A percentile compares a stretch with the other conserved stretches of the same genome.
Conservation (phyloP, 2,113 vertebrate genomes). For the Cephalopholis sonnerati region DNA sequence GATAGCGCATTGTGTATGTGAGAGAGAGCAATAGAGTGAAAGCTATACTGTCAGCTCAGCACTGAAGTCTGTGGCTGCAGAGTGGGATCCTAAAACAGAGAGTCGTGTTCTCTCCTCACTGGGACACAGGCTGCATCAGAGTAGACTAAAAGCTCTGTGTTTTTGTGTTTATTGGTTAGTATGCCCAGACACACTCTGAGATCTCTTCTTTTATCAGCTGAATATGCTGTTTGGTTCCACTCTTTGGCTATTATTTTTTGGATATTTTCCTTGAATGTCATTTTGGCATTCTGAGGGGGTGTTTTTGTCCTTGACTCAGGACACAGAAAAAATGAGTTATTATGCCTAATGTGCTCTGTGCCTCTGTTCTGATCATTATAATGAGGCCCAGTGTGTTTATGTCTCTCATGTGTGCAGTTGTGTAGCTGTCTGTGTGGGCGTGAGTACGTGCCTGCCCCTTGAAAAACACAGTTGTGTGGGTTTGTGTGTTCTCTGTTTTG, state of each 20-base stretch:
- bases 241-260: constrained; percentile 16
- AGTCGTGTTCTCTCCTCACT: not conserved
- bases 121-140: not conserved
- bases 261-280: constrained; percentile 26
- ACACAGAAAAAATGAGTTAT: constrained; percentile 28
- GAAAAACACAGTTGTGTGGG: not conserved
- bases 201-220: not conserved
- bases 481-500: constrained; percentile 21
- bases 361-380: constrained; percentile 60
- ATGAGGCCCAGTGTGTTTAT: constrained; percentile 53
- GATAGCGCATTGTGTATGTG: constrained; percentile 4
- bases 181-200: not conserved
- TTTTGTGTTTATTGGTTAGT: constrained; percentile 2
- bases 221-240: constrained; percentile 4
- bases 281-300: constrained; percentile 17
- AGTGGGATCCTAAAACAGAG: constrained; percentile 16
- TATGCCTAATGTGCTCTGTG: constrained; percentile 50
- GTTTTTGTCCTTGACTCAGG: constrained; percentile 61
- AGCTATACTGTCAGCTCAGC: constrained; percentile 19
- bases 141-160: not conserved
- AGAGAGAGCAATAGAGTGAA: not conserved
- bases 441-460: not conserved
- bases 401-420: constrained; percentile 16
- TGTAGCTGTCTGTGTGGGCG: constrained; percentile 14
- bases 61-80: not conserved